A percentile compares a stretch with the other conserved stretches of the same genome.
Evolutionary conservation across 2,113 vertebrate species (phyloP).

Genomic region (Rhabdomys dilectus): DNA sequence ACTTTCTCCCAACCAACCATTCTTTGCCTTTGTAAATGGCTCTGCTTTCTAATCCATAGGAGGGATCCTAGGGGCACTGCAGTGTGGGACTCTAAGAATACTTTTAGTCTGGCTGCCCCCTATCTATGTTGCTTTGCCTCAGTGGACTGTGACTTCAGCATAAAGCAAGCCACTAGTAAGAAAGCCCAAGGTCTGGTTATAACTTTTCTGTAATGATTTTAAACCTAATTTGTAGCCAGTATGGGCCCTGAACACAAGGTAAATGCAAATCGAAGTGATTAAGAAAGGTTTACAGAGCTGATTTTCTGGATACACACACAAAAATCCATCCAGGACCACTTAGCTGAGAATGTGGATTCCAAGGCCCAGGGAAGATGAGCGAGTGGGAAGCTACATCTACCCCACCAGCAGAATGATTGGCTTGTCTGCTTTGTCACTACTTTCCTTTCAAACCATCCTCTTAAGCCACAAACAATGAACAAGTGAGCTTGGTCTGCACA

Average conservation of each 20-base stretch:
- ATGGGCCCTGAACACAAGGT: background rate
- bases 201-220: background rate
- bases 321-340: background rate
- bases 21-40: background rate
- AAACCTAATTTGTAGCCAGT: background rate
- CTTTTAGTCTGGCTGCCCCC: background rate
- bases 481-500: background rate
- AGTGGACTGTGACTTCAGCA: background rate
- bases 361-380: background rate
- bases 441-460: constrained; percentile 23
- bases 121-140: background rate
- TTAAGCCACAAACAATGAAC: background rate
- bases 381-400: background rate
- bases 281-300: constrained; percentile 1
- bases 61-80: background rate
- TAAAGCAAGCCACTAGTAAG: background rate
- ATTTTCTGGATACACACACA: background rate
- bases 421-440: background rate
- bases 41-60: background rate
- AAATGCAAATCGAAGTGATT: constrained; percentile 40
- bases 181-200: background rate
- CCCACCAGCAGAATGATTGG: background rate
- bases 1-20: background rate
- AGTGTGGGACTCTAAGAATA: background rate
- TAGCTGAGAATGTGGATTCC: background rate